Evolutionary conservation across 2,113 vertebrate species (phyloP), one percentile per base, ranked within the genome.

Genomic region (Cranoglanis bouderius): DNA sequence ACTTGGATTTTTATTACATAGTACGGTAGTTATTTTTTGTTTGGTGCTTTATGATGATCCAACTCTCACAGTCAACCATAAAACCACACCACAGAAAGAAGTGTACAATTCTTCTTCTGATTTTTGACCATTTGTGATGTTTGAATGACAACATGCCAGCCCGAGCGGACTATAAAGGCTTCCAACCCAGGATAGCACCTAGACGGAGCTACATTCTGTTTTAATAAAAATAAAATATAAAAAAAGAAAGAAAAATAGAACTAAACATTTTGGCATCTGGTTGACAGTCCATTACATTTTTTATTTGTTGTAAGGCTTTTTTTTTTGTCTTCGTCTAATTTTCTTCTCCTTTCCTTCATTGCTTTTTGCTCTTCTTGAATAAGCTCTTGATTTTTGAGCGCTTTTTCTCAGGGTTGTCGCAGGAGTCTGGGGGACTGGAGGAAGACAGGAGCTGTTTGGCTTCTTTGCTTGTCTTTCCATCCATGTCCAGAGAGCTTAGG

Each of bases 361-460:
- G 86, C 72, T 88, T 89, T 88, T 90, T 88, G 84, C 97, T 99
- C 95, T 99, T 99, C 95, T 98, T 99, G 93, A 99, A 99, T 94
- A 99, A 95, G 92, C 94, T 98, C 96, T 98, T 99, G 88, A 99
- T 97, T 96, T 98, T 99, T 10, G 97, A 95, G 95, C 98, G 98
- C 96, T 98, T 99, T 94, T 97, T 98, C 93, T 99, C 97, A 49
- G 97, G 96, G 3, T 98, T 98, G 88, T 98, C 97, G 89, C 94
- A 96, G 72, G 97, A 96, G 95, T 99, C 98, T 92, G 97, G 97
- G 72, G 97, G 72, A 61, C 72, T 96, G 91, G 97, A 96, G 92
- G 96, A 94, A 94, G 96, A 97, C 93, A 95, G 96, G 90, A 97
- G 96, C 26, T 88, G 88, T 94, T 97, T 96, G 84, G 96, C 92